Percentiles rank a stretch among this genome's conserved stretches.
Conservation (phyloP, 2,888 invertebrate species). For the Gasteruption jaculator region DNA sequence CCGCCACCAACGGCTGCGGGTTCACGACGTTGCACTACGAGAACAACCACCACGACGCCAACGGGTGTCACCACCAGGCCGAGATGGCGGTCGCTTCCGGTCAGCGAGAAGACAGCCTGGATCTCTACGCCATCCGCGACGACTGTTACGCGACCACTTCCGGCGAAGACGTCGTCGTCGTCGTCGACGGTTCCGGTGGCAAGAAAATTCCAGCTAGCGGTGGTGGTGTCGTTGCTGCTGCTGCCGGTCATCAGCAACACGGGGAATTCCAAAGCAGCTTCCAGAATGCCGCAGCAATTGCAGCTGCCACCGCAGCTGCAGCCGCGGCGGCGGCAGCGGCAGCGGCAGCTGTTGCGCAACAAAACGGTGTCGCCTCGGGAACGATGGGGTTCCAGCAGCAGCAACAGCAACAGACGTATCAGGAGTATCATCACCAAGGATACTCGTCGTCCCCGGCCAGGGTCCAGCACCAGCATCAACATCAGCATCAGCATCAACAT, state of each 20-base stretch:
- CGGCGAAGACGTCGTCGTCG: conserved; percentile 55
- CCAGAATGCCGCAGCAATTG: conserved; percentile 46
- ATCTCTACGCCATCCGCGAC: conserved; percentile 60
- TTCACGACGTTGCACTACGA: conserved; percentile 69
- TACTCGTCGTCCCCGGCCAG: conserved; percentile 43
- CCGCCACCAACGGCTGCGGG: conserved; percentile 63
- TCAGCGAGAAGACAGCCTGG: conserved; percentile 58
- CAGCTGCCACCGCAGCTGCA: conserved; percentile 54
- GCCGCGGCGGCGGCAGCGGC: conserved; percentile 43
- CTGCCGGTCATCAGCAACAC: no score
- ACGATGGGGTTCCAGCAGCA: conserved; percentile 30
- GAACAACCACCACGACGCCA: conserved; percentile 35
- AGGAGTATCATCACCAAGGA: conserved; percentile 34
- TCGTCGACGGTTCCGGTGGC: no score
- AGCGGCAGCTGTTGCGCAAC: conserved; percentile 35
- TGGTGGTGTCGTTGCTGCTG: no score
- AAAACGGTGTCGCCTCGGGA: conserved; percentile 19
- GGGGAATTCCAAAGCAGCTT: no score
- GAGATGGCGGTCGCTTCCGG: conserved; percentile 36
- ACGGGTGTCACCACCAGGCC: conserved; percentile 42
- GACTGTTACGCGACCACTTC: conserved; percentile 57
- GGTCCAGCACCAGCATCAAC: conserved; percentile 35
- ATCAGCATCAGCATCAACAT: no score
- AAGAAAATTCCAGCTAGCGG: no score
- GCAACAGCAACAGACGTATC: conserved; percentile 32